phyloP scores from a whole-genome alignment of 2,888 invertebrate genomes.

The Tipula lateralis region DNA sequence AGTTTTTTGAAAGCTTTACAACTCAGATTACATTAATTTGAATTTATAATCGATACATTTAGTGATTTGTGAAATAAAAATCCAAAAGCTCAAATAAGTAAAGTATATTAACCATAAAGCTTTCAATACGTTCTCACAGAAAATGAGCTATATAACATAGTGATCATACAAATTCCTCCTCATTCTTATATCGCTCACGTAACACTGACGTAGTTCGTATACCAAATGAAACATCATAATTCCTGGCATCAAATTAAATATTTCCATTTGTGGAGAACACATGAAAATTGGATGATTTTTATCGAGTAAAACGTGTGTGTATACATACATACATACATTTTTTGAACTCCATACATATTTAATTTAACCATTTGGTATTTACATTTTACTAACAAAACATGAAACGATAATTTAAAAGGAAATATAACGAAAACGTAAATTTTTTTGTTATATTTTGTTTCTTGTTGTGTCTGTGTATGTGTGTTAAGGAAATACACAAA shows the following conservation, averaged over 20 bases:
- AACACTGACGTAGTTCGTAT: neutral
- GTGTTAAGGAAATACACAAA: conserved; percentile 1
- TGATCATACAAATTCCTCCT: too few species aligned
- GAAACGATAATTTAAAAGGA: conserved; percentile 14
- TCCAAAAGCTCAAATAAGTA: too few species aligned
- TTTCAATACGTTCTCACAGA: too few species aligned
- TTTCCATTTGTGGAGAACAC: neutral
- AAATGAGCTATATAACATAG: too few species aligned
- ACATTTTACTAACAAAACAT: neutral
- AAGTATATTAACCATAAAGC: too few species aligned
- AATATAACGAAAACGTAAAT: neutral
- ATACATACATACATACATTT: neutral
- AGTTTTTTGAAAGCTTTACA: too few species aligned
- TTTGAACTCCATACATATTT: conserved; percentile 1
- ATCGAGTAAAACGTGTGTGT: neutral
- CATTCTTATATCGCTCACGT: neutral
- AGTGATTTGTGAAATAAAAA: too few species aligned
- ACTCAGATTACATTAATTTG: too few species aligned
- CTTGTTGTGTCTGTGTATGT: too few species aligned
- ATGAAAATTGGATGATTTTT: neutral
- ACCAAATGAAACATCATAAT: neutral
- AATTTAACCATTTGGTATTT: neutral
- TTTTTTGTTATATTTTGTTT: neutral
- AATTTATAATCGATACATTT: too few species aligned
- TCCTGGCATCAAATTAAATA: neutral